Evolutionary conservation across 35 echinoderm and acorn worm species (phyloP).

Genomic region (Ptychodera flava): DNA sequence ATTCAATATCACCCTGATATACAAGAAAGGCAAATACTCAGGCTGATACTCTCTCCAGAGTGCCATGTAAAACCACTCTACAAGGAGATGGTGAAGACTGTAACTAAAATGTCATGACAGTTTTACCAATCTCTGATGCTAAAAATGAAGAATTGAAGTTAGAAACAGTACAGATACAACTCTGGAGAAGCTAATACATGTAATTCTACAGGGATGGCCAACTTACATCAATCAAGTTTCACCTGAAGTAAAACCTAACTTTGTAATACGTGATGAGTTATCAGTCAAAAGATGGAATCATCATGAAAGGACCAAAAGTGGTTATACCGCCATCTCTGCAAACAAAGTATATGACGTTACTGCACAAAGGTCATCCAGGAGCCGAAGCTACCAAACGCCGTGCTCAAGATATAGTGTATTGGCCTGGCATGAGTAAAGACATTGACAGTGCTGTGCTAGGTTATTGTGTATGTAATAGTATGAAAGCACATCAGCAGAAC

Average conservation of each 20-base stretch:
- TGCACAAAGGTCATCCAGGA: slow-evolving; percentile 26
- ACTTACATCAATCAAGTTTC: not conserved
- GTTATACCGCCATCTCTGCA: slow-evolving; percentile 11
- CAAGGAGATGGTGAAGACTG: not conserved
- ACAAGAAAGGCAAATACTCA: slow-evolving; percentile 3
- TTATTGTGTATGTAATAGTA: slow-evolving; percentile 15
- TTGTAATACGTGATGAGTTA: not conserved
- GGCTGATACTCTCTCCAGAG: slow-evolving; percentile 7
- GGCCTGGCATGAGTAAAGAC: too few relatives aligned
- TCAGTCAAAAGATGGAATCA: not conserved
- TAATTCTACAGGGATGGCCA: not conserved
- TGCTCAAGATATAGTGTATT: slow-evolving; percentile 22
- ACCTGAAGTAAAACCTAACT: not conserved
- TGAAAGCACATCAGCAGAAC: slow-evolving; percentile 27
- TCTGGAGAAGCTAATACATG: not conserved
- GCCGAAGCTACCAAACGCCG: slow-evolving; percentile 22
- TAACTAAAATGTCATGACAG: not conserved
- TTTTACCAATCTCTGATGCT: not conserved
- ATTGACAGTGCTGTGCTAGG: not conserved
- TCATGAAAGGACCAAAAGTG: not conserved
- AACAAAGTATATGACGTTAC: not conserved
- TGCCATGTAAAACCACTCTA: not conserved
- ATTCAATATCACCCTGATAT: slow-evolving; percentile 23
- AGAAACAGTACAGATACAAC: not conserved
- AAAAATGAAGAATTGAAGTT: not conserved